Percentiles rank a stretch among this genome's conserved stretches.
phyloP scores from a whole-genome alignment of 2,888 invertebrate genomes.

The Hydrotaea cyrtoneurina region DNA sequence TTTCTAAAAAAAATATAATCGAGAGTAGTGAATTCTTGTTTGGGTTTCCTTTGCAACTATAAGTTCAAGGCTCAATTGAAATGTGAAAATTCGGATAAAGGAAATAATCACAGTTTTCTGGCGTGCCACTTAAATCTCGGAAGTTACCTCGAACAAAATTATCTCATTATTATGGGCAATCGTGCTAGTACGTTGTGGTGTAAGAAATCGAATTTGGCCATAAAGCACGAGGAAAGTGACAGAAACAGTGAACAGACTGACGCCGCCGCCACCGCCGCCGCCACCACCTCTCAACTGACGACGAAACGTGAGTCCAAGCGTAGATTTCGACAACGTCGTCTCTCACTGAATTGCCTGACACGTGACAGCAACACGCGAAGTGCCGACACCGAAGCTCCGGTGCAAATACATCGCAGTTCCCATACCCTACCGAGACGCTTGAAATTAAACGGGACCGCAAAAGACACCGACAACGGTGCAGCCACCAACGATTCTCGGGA shows the following conservation, averaged over 20 bases:
- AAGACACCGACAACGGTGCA: not conserved
- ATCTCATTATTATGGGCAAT: slow-evolving; percentile 78
- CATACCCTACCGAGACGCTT: slow-evolving; percentile 44
- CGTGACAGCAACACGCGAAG: slow-evolving; percentile 30
- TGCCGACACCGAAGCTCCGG: slow-evolving; percentile 31
- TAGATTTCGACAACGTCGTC: slow-evolving; percentile 69
- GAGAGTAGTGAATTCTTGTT: not conserved
- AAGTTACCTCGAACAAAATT: not conserved
- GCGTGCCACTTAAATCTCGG: not conserved
- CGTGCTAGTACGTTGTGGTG: slow-evolving; percentile 80
- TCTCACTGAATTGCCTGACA: slow-evolving; percentile 74
- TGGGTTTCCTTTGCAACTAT: not conserved
- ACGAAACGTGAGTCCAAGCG: slow-evolving; percentile 51
- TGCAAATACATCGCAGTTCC: slow-evolving; percentile 41
- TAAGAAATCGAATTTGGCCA: slow-evolving; percentile 73
- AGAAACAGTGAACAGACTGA: slow-evolving; percentile 50
- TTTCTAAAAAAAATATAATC: not conserved
- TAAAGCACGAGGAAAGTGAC: slow-evolving; percentile 55
- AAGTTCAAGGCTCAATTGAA: not conserved
- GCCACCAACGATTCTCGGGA: slow-evolving; percentile 24
- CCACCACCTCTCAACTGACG: not conserved
- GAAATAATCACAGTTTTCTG: not conserved
- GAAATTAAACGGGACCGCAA: slow-evolving; percentile 28
- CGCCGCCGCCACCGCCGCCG: not conserved
- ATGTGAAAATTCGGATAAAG: slow-evolving; percentile 8